These are phyloP conservation scores for Florisuga fusca DNA, from an alignment of 2,797 vertebrate genomes.

Conservation along the genomic window DNA sequence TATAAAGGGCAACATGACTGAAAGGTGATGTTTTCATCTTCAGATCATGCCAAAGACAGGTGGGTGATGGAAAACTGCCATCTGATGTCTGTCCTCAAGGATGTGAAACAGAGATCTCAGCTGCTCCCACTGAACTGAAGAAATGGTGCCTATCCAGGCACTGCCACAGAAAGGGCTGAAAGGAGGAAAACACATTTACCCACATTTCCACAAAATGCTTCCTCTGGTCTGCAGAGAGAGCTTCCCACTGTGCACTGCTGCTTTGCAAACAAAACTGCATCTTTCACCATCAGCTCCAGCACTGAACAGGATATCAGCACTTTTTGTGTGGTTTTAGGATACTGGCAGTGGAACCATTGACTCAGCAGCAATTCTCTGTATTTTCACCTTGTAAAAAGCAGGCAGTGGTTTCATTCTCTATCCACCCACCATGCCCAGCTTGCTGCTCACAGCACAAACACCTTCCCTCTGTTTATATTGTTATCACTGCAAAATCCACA, in stretches of 20 bases:
- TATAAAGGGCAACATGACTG: background rate
- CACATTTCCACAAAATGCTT: background rate
- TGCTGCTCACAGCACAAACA: background rate
- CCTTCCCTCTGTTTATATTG: background rate
- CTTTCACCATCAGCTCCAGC: background rate
- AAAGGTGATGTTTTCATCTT: background rate
- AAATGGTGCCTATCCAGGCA: background rate
- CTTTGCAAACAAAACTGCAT: background rate
- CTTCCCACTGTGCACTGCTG: background rate
- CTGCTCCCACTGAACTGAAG: background rate
- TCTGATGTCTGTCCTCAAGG: background rate
- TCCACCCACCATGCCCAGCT: fast-evolving
- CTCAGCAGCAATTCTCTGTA: background rate
- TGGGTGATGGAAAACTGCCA: background rate
- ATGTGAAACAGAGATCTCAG: background rate
- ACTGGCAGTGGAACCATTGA: background rate
- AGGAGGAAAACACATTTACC: background rate
- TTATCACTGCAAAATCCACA: background rate
- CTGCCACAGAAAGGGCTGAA: background rate
- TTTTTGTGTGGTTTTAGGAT: background rate
- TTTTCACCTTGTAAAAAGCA: background rate
- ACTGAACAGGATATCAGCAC: background rate
- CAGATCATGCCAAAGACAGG: background rate
- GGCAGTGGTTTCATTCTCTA: background rate
- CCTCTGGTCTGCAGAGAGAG: background rate